phyloP scores from a whole-genome alignment of 2,113 vertebrate genomes.

The Paedocypris sp. region DNA sequence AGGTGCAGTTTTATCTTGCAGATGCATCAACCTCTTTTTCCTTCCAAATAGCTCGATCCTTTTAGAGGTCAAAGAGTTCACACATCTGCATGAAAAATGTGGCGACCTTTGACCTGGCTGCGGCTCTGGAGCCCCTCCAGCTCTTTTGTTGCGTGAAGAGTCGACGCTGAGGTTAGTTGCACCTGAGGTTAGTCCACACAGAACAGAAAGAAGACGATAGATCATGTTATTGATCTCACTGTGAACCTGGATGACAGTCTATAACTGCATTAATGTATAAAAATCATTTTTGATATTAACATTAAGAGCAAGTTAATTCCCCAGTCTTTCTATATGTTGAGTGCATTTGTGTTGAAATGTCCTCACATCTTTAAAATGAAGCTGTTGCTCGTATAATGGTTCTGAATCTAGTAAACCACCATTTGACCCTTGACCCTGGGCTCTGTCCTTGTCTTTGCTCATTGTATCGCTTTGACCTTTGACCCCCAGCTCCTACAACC shows the following conservation, averaged over 20 bases:
- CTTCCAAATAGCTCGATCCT: neutral
- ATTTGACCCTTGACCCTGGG: slow-evolving; percentile 5
- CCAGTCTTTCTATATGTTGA: no score
- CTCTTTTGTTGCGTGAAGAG: slow-evolving; percentile 65
- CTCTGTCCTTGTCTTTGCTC: slow-evolving; percentile 3
- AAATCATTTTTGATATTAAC: no score
- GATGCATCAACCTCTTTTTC: neutral
- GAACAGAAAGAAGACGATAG: neutral
- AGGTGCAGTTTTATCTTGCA: neutral
- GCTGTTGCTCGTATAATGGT: neutral
- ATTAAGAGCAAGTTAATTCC: no score
- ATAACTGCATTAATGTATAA: neutral
- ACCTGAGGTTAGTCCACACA: neutral
- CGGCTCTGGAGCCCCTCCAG: slow-evolving; percentile 49
- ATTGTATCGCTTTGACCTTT: slow-evolving; percentile 14
- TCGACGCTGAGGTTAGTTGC: slow-evolving; percentile 56
- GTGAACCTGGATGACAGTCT: no score
- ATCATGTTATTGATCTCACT: no score
- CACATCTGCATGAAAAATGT: slow-evolving; percentile 94
- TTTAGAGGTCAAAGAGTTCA: slow-evolving; percentile 67
- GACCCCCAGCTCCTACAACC: slow-evolving; percentile 3
- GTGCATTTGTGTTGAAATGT: no score
- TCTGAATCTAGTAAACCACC: neutral
- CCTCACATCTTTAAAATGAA: no score
- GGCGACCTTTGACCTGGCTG: slow-evolving; percentile 64